Base-by-base conservation (phyloP, 2,797 vertebrate species). In the Tokudaia muenninki region DNA sequence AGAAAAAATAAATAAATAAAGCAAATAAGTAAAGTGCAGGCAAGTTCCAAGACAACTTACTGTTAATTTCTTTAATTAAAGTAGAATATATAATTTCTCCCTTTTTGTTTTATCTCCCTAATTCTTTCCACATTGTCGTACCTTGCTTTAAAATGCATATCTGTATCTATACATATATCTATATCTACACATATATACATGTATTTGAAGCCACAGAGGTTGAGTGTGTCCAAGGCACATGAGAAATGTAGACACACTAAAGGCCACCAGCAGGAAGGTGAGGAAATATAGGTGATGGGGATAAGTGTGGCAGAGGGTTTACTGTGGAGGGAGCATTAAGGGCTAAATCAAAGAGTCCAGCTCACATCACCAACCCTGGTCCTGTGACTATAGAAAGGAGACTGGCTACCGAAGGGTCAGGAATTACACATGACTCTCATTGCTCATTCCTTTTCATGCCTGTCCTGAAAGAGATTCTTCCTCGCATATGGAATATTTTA, bases 401-500 rank as follows among this genome's bases (percentile, higher is more conserved):
- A 82, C 61, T 22, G 59, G 57, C 74, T 84, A 86, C 31, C 3
- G 19, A 61, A 81, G 96, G 98, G 96, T 96, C 97, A 98, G 93
- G 96, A 97, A 98, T 95, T 9, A 34, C 86, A 78, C 92, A 92
- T 75, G 96, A 93, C 88, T 82, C 96, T 96, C 96, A 96, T 83
- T 97, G 94, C 97, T 98, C 97, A 96, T 97, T 95, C 97, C 88
- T 96, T 98, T 95, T 97, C 98, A 96, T 95, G 97, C 74, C 98
- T 72, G 1, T 96, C 97, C 97, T 96, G 97, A 96, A 96, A 96
- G 97, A 98, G 98, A 98, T 96, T 97, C 97, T 97, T 97, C 92
- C 96, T 97, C 84, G 96, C 91, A 95, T 96, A 87, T 0, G 75
- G 97, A 97, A 97, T 98, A 98, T 98, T 98, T 98, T 98, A 98